These are phyloP conservation scores for Labeo rohita DNA, from an alignment of 2,113 vertebrate species.

Conservation along the genomic window DNA sequence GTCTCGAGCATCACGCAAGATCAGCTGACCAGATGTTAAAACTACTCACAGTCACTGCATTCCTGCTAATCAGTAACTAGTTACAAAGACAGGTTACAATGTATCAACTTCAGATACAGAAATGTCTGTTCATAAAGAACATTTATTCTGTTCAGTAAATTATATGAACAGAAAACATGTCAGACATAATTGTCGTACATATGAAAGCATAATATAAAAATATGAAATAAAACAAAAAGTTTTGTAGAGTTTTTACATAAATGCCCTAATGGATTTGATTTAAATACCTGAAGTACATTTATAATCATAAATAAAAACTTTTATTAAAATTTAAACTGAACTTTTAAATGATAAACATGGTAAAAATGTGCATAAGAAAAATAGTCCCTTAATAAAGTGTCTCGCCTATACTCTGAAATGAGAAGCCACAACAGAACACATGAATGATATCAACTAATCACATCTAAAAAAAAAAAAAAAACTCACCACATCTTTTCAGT, in stretches of 20 bases:
- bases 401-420: not conserved
- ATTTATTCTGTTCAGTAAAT: conserved; percentile 32
- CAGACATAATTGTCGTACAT: not conserved
- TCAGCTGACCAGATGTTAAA: conserved; percentile 16
- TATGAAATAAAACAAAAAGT: not conserved
- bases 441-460: not conserved
- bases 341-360: not conserved
- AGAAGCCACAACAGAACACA: not conserved
- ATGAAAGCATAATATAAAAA: conserved; percentile 1
- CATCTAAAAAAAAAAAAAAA: no score
- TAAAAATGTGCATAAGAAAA: not conserved
- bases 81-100: not conserved
- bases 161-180: conserved; percentile 6
- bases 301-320: not conserved
- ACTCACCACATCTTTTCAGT: not conserved
- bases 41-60: conserved; percentile 13
- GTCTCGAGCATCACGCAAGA: not conserved
- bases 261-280: not conserved
- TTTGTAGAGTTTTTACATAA: not conserved
- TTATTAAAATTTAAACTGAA: no score
- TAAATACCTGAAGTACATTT: conserved; percentile 8
- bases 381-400: not conserved
- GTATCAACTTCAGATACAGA: not conserved
- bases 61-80: not conserved
- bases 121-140: conserved; percentile 8